Evolutionary conservation across 1,140 invertebrate species (phyloP), one percentile per base, ranked within the genome.

Genomic region (Eulimnadia texana): DNA sequence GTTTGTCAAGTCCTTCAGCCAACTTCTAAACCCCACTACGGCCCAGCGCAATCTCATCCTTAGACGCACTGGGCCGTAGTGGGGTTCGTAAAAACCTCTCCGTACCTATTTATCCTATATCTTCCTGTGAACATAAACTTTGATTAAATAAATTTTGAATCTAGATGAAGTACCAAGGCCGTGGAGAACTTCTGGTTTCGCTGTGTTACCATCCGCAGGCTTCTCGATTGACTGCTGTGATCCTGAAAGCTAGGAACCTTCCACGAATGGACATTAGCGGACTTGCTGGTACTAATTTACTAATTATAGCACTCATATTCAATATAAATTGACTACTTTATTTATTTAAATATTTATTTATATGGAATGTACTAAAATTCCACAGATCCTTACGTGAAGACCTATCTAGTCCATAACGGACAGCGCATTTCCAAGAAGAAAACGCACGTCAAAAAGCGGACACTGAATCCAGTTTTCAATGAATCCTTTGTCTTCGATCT

Each of bases 361-460:
- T 27, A 19, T 61, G 29, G 0, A 13, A 2, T 3, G 23, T 23
- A 22, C 54, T 42, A 64, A 56, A 33, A 60, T 16, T 54, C 68
- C 73, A 55, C 74, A 76, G 95, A 83, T 73, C 80, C 82, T 2
- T 83, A 83, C 67, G 94, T 98, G 2, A 99, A 99, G 73, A 93
- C 99, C 70, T 98, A 98, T 75, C 78, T 99, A 66, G 77, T 97
- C 6, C 93, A 89, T 73, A 95, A 98, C 73, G 89, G 90, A n/a
- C 93, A 98, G 72, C 82, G 94, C 62, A 91, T 99, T 65, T 90
- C 91, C 50, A 99, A 98, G 78, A 98, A 98, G 80, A 98, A 98
- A 78, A 99, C 96, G 0, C 93, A 97, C 70, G 93, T 98, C 24
- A 98, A 98, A 79, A 98, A 97, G 72, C 82, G 93, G 29, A 98